phyloP scores from a whole-genome alignment of 2,113 vertebrate species.

The Ahaetulla prasina region DNA sequence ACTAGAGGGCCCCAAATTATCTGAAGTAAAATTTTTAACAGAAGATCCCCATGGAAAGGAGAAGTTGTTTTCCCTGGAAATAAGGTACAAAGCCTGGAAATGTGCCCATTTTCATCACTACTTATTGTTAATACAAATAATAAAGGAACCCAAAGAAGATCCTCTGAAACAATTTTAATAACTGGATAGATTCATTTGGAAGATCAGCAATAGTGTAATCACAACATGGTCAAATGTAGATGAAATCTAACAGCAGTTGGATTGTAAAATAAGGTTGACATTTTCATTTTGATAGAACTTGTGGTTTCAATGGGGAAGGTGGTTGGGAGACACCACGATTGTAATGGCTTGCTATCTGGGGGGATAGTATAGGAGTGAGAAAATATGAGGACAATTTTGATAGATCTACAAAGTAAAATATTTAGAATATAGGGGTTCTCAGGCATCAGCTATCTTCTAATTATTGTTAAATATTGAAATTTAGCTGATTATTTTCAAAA shows the following conservation, averaged over 20 bases:
- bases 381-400: background rate
- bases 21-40: background rate
- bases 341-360: background rate
- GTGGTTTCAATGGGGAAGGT: background rate
- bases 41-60: background rate
- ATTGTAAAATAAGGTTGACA: background rate
- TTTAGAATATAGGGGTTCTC: background rate
- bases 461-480: background rate
- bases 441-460: background rate
- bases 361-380: background rate
- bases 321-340: background rate
- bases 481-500: background rate
- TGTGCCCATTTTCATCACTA: background rate
- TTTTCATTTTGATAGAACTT: background rate
- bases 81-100: background rate
- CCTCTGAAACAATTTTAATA: background rate
- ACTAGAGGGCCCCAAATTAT: background rate
- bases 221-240: background rate
- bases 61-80: background rate
- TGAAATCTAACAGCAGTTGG: background rate
- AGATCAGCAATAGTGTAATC: background rate
- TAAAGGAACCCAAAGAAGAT: background rate
- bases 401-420: background rate
- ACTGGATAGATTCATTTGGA: background rate
- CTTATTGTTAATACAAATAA: background rate